A percentile compares a stretch with the other conserved stretches of the same genome.
These are phyloP conservation scores for Boloria selene DNA, from an alignment of 2,888 invertebrate genomes.

Conservation along the genomic window DNA sequence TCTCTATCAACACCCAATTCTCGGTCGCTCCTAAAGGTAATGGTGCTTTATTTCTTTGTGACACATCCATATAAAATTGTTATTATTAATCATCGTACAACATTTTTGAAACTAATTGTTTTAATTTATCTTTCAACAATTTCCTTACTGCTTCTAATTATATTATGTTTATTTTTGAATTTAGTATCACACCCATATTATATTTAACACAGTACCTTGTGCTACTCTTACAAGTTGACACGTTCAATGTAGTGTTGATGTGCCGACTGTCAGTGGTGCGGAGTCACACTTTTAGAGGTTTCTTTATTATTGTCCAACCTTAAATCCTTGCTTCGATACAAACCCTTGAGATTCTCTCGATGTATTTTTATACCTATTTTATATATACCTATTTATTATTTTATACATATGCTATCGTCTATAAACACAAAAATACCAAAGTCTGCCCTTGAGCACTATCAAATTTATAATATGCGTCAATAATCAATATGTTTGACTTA, in stretches of 20 bases:
- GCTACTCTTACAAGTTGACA: conserved; percentile 8
- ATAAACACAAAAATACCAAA: too few species aligned
- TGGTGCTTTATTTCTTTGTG: conserved; percentile 8
- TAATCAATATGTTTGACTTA: too few species aligned
- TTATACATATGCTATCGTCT: not conserved
- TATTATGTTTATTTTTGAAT: too few species aligned
- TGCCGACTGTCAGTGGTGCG: conserved; percentile 55
- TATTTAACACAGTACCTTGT: not conserved
- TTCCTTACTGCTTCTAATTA: too few species aligned
- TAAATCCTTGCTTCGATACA: conserved; percentile 55
- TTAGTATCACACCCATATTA: too few species aligned
- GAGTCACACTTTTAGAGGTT: conserved; percentile 74
- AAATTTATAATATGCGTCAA: too few species aligned
- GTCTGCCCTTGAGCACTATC: too few species aligned
- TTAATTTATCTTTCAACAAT: too few species aligned
- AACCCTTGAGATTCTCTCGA: conserved; percentile 42
- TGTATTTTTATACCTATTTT: conserved; percentile 40
- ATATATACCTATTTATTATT: not conserved
- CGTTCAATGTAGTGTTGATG: conserved; percentile 63
- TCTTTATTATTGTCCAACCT: conserved; percentile 69
- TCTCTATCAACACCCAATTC: conserved; percentile 17
- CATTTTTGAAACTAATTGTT: too few species aligned
- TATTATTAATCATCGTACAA: not conserved
- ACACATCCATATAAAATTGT: not conserved
- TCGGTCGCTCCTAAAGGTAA: conserved; percentile 14